phyloP scores from a whole-genome alignment of 2,888 invertebrate genomes.

The Cyrtodaria siliqua region DNA sequence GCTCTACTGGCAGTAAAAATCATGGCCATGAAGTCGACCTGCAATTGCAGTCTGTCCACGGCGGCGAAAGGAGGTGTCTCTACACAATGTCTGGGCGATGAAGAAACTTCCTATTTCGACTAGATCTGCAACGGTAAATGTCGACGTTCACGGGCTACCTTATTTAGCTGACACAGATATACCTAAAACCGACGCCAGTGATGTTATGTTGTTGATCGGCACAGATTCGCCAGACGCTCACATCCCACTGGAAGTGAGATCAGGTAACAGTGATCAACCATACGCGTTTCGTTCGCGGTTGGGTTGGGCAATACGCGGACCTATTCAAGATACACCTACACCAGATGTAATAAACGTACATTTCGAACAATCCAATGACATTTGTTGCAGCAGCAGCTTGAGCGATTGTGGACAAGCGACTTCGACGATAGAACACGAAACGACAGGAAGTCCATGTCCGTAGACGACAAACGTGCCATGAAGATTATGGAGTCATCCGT shows the following conservation, averaged over 20 bases:
- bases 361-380: background rate
- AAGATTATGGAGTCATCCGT: too few species aligned
- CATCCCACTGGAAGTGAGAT: constrained; percentile 14
- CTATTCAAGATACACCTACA: constrained; percentile 4
- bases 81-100: too few species aligned
- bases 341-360: background rate
- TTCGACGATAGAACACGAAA: constrained; percentile 6
- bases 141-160: background rate
- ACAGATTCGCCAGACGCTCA: constrained; percentile 11
- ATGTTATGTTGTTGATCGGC: constrained; percentile 23
- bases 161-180: constrained; percentile 4
- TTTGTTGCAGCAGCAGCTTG: constrained; percentile 17
- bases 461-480: constrained; percentile 15
- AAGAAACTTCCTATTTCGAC: constrained; percentile 23
- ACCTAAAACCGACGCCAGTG: constrained; percentile 1
- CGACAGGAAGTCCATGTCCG: constrained; percentile 16
- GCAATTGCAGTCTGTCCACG: too few species aligned
- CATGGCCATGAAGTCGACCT: too few species aligned
- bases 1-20: too few species aligned
- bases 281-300: constrained; percentile 17
- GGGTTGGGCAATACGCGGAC: constrained; percentile 22
- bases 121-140: constrained; percentile 9
- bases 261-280: constrained; percentile 13
- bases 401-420: constrained; percentile 21
- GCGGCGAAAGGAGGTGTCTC: too few species aligned